A percentile compares a stretch with the other conserved stretches of the same genome.
Conservation (phyloP, 2,888 invertebrate species). For the Idaea aversata region DNA sequence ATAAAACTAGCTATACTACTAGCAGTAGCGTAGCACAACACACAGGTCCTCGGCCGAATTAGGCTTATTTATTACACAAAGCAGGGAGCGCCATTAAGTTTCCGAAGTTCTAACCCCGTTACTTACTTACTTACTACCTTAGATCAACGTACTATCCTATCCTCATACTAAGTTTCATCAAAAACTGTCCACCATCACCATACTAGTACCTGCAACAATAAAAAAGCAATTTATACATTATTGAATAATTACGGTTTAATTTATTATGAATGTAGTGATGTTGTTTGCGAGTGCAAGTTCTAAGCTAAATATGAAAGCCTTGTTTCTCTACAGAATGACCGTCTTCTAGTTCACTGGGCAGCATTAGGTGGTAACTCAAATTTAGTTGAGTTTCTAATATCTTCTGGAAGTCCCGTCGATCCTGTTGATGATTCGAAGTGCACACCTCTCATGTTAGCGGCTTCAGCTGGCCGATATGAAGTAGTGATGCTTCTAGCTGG, state of each 20-base stretch:
- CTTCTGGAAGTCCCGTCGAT: constrained; percentile 84
- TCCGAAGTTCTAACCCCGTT: too few relatives aligned
- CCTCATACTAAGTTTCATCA: too few relatives aligned
- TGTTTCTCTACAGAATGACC: constrained; percentile 79
- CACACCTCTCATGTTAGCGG: constrained; percentile 89
- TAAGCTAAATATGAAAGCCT: not conserved
- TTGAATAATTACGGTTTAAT: not conserved
- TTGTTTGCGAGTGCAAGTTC: not conserved
- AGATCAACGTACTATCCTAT: too few relatives aligned
- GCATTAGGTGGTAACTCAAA: constrained; percentile 88
- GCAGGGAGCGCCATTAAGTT: too few relatives aligned
- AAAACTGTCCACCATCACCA: too few relatives aligned
- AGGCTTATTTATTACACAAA: too few relatives aligned
- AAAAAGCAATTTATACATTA: too few relatives aligned
- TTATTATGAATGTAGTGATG: too few relatives aligned
- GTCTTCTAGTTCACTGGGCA: constrained; percentile 90
- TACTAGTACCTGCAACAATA: not conserved
- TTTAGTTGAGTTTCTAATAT: constrained; percentile 84
- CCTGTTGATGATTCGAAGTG: constrained; percentile 86
- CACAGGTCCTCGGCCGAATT: too few relatives aligned
- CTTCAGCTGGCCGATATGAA: constrained; percentile 87
- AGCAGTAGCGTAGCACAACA: too few relatives aligned
- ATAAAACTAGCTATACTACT: too few relatives aligned
- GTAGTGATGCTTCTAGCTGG: constrained; percentile 84
- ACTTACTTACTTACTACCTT: too few relatives aligned